Evolutionary conservation across 2,113 vertebrate genomes (phyloP).

Genomic region (Phalacrocorax pelagicus): DNA sequence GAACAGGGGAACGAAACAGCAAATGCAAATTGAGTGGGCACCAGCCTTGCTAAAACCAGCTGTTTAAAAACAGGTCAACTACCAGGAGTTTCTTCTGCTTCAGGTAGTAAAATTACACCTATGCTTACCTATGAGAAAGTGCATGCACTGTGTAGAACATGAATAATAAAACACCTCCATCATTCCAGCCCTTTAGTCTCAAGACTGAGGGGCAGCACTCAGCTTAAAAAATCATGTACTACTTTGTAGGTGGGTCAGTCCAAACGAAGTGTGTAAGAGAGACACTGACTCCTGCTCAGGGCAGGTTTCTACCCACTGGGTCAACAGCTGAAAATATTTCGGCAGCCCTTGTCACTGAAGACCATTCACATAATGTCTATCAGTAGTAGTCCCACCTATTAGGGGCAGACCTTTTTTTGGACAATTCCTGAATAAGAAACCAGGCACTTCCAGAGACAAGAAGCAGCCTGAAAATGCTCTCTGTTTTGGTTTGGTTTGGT

Average conservation of each 20-base stretch:
- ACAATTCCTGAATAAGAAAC: background rate
- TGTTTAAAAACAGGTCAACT: background rate
- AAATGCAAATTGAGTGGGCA: background rate
- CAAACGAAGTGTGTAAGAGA: background rate
- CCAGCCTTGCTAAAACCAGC: background rate
- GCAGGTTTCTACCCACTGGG: background rate
- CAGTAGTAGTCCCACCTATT: background rate
- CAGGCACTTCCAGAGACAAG: background rate
- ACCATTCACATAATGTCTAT: background rate
- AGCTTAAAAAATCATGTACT: background rate
- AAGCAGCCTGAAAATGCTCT: background rate
- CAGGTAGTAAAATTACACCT: background rate
- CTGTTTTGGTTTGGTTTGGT: too few relatives aligned
- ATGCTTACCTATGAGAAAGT: background rate
- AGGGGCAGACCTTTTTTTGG: background rate
- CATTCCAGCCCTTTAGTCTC: background rate
- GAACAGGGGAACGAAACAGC: background rate
- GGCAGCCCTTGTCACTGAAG: background rate
- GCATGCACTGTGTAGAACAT: background rate
- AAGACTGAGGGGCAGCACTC: background rate
- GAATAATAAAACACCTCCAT: background rate
- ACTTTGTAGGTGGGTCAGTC: background rate
- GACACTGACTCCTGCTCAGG: background rate
- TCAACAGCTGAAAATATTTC: background rate
- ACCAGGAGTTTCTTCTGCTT: background rate